A percentile compares a stretch with the other conserved stretches of the same genome.
Evolutionary conservation across 1,140 invertebrate species (phyloP).

Genomic region (Temnothorax nylanderi): DNA sequence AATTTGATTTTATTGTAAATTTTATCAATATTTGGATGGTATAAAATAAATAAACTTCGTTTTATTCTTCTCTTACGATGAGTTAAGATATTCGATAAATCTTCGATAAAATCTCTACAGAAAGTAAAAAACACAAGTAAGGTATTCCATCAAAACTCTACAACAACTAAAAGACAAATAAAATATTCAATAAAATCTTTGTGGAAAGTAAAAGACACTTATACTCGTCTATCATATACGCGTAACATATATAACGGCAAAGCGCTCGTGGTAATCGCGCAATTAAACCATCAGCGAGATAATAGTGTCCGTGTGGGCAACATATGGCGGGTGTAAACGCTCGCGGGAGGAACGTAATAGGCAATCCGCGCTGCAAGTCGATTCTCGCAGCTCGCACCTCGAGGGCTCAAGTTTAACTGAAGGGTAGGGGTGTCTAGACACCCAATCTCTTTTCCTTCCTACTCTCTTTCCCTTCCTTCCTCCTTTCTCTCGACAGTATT

Average conservation of each 20-base stretch:
- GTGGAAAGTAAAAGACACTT: constrained; percentile 2
- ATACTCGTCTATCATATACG: neutral
- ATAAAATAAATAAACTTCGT: neutral
- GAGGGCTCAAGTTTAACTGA: constrained; percentile 1
- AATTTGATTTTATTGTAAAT: neutral
- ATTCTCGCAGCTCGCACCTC: constrained; percentile 19
- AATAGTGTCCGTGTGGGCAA: constrained; percentile 22
- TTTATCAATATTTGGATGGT: neutral
- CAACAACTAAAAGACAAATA: neutral
- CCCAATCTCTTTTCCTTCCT: constrained; percentile 65
- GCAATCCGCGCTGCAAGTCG: constrained; percentile 41
- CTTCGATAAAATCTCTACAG: neutral
- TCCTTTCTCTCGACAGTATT: neutral
- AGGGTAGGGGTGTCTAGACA: constrained; percentile 69
- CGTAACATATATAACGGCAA: neutral
- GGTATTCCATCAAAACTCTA: neutral
- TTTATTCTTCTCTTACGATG: neutral
- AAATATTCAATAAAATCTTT: neutral
- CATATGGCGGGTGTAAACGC: constrained; percentile 42
- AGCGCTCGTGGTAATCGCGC: neutral
- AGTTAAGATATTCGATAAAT: neutral
- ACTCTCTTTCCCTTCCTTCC: neutral
- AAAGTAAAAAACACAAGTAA: neutral
- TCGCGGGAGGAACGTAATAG: constrained; percentile 39
- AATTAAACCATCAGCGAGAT: constrained; percentile 30